Conservation (phyloP, 2,888 invertebrate genomes). For the Trichacis sp. region DNA sequence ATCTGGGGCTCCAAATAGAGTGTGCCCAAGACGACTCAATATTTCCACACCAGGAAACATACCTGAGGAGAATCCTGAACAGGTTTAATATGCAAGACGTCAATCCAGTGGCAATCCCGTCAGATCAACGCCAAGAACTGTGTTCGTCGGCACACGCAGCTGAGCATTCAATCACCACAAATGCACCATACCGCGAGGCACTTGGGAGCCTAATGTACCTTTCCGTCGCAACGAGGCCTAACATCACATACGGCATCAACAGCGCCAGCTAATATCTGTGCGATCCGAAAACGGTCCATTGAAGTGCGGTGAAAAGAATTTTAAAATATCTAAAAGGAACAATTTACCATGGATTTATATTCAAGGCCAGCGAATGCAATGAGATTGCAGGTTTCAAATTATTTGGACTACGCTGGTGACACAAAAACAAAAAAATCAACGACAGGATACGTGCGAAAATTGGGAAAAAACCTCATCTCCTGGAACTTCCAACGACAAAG, state of each 20-base stretch:
- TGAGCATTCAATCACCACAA: too few species aligned
- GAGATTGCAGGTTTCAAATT: slow-evolving; percentile 11
- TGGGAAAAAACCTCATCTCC: too few species aligned
- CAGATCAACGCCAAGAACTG: slow-evolving; percentile 9
- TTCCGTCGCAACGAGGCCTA: slow-evolving; percentile 30
- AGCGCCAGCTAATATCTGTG: slow-evolving; percentile 25
- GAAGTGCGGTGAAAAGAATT: slow-evolving; percentile 31
- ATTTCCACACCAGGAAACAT: slow-evolving; percentile 25
- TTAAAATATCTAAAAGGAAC: slow-evolving; percentile 39
- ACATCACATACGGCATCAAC: slow-evolving; percentile 31
- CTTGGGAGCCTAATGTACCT: slow-evolving; percentile 31
- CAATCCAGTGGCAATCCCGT: slow-evolving; percentile 45
- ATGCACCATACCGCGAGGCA: slow-evolving; percentile 10
- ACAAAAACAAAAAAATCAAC: too few species aligned
- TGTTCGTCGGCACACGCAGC: too few species aligned
- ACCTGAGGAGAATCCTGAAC: slow-evolving; percentile 16
- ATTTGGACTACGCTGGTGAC: slow-evolving; percentile 25
- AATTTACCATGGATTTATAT: not conserved
- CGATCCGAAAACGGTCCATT: slow-evolving; percentile 29
- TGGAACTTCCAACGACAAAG: too few species aligned
- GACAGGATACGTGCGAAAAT: too few species aligned
- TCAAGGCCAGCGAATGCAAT: not conserved
- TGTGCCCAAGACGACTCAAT: slow-evolving; percentile 20
- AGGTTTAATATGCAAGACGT: slow-evolving; percentile 10
- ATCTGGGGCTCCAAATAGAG: slow-evolving; percentile 42